Evolutionary conservation across 2,113 vertebrate genomes (phyloP), one percentile per base, ranked within the genome.

Genomic region (Chrysochloris asiatica): DNA sequence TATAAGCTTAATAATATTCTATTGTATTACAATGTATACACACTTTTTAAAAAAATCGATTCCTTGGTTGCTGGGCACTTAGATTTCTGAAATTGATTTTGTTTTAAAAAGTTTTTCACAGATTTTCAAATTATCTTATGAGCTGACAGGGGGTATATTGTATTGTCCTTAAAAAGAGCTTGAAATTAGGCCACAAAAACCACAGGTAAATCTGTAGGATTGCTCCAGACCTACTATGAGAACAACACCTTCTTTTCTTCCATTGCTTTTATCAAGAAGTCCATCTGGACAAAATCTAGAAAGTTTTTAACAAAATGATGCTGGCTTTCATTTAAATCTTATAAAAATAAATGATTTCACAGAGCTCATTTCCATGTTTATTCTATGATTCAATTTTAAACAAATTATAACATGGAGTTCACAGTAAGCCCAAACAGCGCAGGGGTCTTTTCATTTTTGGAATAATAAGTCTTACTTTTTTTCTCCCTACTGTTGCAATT

Each of bases 371-470:
- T 97, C 95, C 92, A 96, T 88, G 94, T 94, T 97, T 94, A 84
- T 95, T 96, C 80, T 95, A 85, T 80, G 88, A 93, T 88, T 95
- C 38, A 75, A 79, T 94, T 96, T 84, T 94, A 96, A 94, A 95
- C 77, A 93, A 95, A 96, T 90, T 95, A 77, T 92, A 96, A 93
- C 83, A 95, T 17, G 17, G 76, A 91, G 89, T 95, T 97, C 78
- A 91, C 92, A 96, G 82, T 93, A 98, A 92, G 90, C 92, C 88
- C 47, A 93, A 97, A 96, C 93, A 96, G 54, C 93, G 89, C 79
- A 93, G 93, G 96, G 97, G 97, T 91, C 93, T 93, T 97, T 97
- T 98, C 96, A 97, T 96, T 97, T 96, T 97, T 97, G 92, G 95
- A 97, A 97, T 97, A 97, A 96, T 96, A 97, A 95, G 83, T 92